These are phyloP conservation scores for Australoheros facetus DNA, from an alignment of 2,797 vertebrate genomes.

Conservation along the genomic window DNA sequence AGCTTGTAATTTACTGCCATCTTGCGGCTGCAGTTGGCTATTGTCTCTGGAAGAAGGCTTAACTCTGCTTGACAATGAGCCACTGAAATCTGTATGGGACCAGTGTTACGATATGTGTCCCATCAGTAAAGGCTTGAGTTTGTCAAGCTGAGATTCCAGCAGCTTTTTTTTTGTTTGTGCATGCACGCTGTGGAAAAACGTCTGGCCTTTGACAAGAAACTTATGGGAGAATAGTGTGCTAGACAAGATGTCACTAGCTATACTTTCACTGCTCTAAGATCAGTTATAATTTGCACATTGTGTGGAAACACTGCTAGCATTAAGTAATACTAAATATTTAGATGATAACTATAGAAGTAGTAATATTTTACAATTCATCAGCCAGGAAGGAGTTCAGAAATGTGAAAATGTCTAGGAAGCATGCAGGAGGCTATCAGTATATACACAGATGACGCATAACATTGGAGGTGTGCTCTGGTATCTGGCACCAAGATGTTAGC, in stretches of 20 bases:
- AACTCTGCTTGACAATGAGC: neutral
- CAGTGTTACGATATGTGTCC: neutral
- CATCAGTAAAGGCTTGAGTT: neutral
- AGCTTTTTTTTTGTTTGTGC: neutral
- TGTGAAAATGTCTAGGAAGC: no score
- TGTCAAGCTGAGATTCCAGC: neutral
- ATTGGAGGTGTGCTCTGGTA: no score
- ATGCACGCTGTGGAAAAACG: neutral
- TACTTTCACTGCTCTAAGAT: neutral
- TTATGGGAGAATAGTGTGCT: neutral
- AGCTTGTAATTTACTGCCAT: neutral
- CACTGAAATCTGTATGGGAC: neutral
- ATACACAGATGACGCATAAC: no score
- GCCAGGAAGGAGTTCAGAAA: no score
- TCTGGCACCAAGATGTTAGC: no score
- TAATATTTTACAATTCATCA: no score
- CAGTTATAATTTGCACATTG: neutral
- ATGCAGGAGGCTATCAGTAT: no score
- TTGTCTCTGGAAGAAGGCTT: neutral
- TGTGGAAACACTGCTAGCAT: neutral
- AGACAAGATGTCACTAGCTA: neutral
- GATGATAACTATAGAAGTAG: no score
- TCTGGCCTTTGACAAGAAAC: neutral
- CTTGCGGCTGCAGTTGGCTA: neutral
- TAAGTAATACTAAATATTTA: no score